Evolutionary conservation across 2,888 invertebrate genomes (phyloP), one percentile per base, ranked within the genome.

Genomic region (Rotaria magnacalcarata): DNA sequence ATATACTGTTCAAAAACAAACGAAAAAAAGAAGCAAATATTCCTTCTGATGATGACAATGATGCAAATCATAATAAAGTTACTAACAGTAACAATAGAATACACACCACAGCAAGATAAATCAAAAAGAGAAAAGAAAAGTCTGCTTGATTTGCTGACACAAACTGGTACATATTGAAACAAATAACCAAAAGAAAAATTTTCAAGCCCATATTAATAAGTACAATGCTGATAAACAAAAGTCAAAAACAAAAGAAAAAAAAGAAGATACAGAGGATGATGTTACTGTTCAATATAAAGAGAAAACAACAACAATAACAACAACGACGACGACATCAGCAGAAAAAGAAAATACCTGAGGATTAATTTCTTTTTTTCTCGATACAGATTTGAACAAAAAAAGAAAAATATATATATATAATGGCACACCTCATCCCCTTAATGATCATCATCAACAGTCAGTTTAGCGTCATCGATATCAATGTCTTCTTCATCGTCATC

Each of bases 1-100:
- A 67, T 67, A 67, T 67, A 67, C 67, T 67, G 67, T 67, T 67
- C 67, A 67, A 67, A 52, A 67, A 67, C 67, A 67, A 67, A 67
- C 67, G 19, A 67, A 41, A 34, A 27, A 27, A 34, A 67, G 34
- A 19, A 52, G 52, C 34, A 21, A 54, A 21, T 67, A 34, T 67
- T 67, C 27, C 7, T 67, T 67, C 34, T 19, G 34, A 41, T 67
- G 34, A 67, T 7, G 34, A 41, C 34, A 19, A 67, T 67, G 27
- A 56, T 56, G 24, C 56, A 56, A 34, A 67, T 67, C 67, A 67
- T 67, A 67, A 67, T 67, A 6, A 67, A 67, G 67, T 67, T 67
- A 67, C 67, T 34, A 67, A 67, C 34, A 34, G 67, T 67, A 67
- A 67, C 67, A 67, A 67, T 67, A 67, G 67, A 67, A 34, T 19